Evolutionary conservation across 2,113 vertebrate genomes (phyloP).

Genomic region (Catagonus wagneri): DNA sequence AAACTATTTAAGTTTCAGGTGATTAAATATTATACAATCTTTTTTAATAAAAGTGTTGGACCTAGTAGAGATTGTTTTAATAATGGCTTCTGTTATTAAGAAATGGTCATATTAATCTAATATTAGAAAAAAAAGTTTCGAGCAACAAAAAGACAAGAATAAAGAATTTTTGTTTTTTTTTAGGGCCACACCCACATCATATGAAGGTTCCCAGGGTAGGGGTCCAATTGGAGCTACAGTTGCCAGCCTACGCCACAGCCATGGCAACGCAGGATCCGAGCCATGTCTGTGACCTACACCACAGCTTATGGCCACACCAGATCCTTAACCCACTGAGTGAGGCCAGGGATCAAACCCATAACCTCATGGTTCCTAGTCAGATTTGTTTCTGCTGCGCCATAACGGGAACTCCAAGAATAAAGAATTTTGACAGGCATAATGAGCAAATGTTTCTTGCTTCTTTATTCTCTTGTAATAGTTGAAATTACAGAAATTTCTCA

Average conservation of each 20-base stretch:
- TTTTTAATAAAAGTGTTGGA: conserved; percentile 86
- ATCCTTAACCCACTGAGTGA: too few relatives aligned
- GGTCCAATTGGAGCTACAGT: too few relatives aligned
- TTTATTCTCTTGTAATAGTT: conserved; percentile 22
- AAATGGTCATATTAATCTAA: conserved; percentile 76
- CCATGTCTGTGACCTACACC: too few relatives aligned
- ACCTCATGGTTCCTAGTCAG: too few relatives aligned
- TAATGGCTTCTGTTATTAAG: conserved; percentile 86
- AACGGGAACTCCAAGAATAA: too few relatives aligned
- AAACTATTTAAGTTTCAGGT: conserved; percentile 83
- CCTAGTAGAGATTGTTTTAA: conserved; percentile 88
- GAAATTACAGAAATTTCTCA: conserved; percentile 15
- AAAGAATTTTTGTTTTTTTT: conserved; percentile 84
- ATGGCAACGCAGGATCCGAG: too few relatives aligned
- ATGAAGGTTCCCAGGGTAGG: too few relatives aligned
- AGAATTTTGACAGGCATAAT: conserved; percentile 80
- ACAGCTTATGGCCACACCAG: too few relatives aligned
- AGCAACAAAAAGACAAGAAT: conserved; percentile 76
- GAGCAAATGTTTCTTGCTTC: conserved; percentile 37
- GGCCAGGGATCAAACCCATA: too few relatives aligned
- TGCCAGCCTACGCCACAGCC: too few relatives aligned
- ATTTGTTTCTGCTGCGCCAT: too few relatives aligned
- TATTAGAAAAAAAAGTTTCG: conserved; percentile 82
- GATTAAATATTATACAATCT: conserved; percentile 71
- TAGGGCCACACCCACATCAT: too few relatives aligned